phyloP scores from a whole-genome alignment of 2,888 invertebrate species.

The Drosophila anceps region DNA sequence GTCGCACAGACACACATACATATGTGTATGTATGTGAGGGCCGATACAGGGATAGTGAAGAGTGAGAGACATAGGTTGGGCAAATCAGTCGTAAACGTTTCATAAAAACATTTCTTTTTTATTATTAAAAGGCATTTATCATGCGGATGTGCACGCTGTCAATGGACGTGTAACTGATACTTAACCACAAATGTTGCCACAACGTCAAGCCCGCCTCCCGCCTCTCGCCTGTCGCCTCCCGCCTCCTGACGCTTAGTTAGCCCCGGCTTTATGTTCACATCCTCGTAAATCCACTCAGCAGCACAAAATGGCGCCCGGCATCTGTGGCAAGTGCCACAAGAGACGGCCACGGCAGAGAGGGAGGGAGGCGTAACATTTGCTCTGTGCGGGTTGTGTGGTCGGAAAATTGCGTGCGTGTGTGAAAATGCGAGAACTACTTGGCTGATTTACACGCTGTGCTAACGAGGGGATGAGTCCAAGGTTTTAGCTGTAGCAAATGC shows the following conservation, averaged over 20 bases:
- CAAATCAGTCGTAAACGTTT: slow-evolving; percentile 30
- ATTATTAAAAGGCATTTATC: slow-evolving; percentile 81
- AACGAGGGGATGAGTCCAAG: slow-evolving; percentile 78
- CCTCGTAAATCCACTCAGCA: slow-evolving; percentile 71
- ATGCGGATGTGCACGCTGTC: slow-evolving; percentile 62
- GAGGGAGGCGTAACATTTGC: slow-evolving; percentile 53
- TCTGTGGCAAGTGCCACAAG: slow-evolving; percentile 57
- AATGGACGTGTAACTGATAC: slow-evolving; percentile 68
- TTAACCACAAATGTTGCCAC: slow-evolving; percentile 80
- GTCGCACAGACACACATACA: background rate
- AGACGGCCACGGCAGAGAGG: slow-evolving; percentile 40
- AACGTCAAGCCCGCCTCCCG: slow-evolving; percentile 19
- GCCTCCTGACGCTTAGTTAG: background rate
- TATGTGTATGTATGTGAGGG: background rate
- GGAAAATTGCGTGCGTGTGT: slow-evolving; percentile 62
- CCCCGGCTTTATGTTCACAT: slow-evolving; percentile 25
- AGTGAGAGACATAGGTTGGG: background rate
- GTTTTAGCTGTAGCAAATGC: background rate
- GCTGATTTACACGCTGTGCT: slow-evolving; percentile 75
- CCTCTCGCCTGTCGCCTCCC: background rate
- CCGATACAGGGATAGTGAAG: background rate
- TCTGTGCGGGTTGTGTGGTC: slow-evolving; percentile 36
- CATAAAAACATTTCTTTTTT: slow-evolving; percentile 54
- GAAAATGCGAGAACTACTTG: slow-evolving; percentile 59
- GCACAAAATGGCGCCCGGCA: slow-evolving; percentile 75